phyloP scores from a whole-genome alignment of 2,113 vertebrate species.

The Neotragus moschatus region DNA sequence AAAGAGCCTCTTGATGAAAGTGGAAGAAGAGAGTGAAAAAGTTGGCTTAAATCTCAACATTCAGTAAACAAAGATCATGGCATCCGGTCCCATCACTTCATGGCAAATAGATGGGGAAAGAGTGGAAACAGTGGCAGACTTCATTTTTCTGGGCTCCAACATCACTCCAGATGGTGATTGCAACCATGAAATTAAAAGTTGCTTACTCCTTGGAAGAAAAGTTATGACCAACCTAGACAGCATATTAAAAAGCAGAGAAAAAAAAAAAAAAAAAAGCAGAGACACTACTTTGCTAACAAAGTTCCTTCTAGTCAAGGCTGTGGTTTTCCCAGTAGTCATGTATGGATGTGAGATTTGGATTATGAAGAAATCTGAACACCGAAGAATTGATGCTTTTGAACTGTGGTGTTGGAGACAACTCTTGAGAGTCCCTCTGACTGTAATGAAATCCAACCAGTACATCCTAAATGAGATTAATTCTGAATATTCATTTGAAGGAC shows the following conservation, averaged over 20 bases:
- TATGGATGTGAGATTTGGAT: too few species aligned
- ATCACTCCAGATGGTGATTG: neutral
- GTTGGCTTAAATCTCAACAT: neutral
- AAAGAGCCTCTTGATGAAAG: neutral
- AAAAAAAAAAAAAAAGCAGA: too few species aligned
- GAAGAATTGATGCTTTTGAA: neutral
- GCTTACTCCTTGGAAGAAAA: neutral
- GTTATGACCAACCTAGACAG: neutral
- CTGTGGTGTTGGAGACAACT: neutral
- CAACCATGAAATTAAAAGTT: neutral
- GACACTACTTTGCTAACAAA: neutral
- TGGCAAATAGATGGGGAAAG: neutral
- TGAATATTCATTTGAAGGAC: neutral
- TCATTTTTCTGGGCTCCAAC: neutral
- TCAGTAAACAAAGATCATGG: neutral
- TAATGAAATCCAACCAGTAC: neutral
- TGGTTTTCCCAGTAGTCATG: too few species aligned
- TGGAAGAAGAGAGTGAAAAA: neutral
- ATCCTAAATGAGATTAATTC: neutral
- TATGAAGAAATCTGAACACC: neutral
- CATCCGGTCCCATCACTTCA: neutral
- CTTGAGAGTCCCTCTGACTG: neutral
- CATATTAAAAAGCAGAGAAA: too few species aligned
- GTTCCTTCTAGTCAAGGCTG: neutral
- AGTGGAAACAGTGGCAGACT: neutral